Percentiles rank a stretch among this genome's conserved stretches.
phyloP scores from a whole-genome alignment of 2,888 invertebrate genomes.

The Scrobipalpa costella region DNA sequence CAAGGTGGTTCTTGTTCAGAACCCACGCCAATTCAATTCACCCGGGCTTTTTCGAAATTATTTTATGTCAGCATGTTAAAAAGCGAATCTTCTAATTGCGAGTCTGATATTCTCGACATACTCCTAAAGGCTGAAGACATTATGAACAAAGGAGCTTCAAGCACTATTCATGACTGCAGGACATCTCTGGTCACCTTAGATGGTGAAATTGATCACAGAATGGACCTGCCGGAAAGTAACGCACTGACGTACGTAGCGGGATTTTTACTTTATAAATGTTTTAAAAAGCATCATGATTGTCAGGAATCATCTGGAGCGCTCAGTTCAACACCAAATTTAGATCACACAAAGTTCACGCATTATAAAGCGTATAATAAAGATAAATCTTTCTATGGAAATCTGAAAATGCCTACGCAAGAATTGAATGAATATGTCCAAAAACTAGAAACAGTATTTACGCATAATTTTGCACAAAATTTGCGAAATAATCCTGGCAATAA shows the following conservation, averaged over 20 bases:
- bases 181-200: conserved; percentile 8
- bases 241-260: conserved; percentile 30
- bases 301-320: too few relatives aligned
- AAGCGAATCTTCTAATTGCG: conserved; percentile 29
- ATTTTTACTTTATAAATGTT: conserved; percentile 32
- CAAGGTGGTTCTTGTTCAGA: conserved; percentile 27
- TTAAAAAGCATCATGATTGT: too few relatives aligned
- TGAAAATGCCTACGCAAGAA: too few relatives aligned
- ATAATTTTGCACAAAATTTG: too few relatives aligned
- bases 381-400: too few relatives aligned
- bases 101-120: conserved; percentile 29
- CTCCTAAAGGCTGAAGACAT: conserved; percentile 29
- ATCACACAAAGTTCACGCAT: too few relatives aligned
- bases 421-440: too few relatives aligned
- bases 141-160: background rate
- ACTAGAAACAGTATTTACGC: too few relatives aligned
- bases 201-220: conserved; percentile 31
- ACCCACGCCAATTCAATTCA: too few relatives aligned
- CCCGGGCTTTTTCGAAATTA: conserved; percentile 32
- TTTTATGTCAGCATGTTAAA: conserved; percentile 31
- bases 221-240: conserved; percentile 31
- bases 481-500: too few relatives aligned
- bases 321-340: too few relatives aligned
- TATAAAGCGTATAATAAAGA: too few relatives aligned
- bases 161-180: background rate